These are phyloP conservation scores for Brotula barbata DNA, from an alignment of 2,797 vertebrate genomes.

Conservation along the genomic window DNA sequence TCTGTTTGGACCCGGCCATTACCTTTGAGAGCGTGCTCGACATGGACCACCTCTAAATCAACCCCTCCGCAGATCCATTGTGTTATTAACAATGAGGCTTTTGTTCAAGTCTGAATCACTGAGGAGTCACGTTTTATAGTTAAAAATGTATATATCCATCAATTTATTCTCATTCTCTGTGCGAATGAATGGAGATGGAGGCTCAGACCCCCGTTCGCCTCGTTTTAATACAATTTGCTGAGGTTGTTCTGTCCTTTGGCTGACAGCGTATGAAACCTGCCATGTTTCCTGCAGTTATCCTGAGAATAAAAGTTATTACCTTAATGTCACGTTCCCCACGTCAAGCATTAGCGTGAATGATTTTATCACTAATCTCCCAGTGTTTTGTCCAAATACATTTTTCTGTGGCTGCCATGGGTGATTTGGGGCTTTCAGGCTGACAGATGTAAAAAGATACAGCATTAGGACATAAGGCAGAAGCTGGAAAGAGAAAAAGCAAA, in stretches of 20 bases:
- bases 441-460: constrained; percentile 20
- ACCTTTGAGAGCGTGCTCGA: constrained; percentile 29
- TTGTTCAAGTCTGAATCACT: constrained; percentile 46
- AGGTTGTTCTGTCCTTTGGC: constrained; percentile 41
- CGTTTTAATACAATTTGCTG: constrained; percentile 35
- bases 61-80: constrained; percentile 29
- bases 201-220: constrained; percentile 9
- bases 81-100: constrained; percentile 27
- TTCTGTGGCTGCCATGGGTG: constrained; percentile 4
- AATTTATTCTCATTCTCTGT: too few relatives aligned
- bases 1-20: background rate
- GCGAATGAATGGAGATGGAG: constrained; percentile 4
- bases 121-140: constrained; percentile 43
- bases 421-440: constrained; percentile 19
- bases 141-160: constrained; percentile 33
- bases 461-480: constrained; percentile 21
- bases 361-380: constrained; percentile 46
- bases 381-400: constrained; percentile 29
- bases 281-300: constrained; percentile 26
- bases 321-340: constrained; percentile 13
- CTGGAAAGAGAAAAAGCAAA: constrained; percentile 13
- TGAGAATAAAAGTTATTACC: constrained; percentile 30
- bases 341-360: constrained; percentile 13
- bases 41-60: constrained; percentile 36
- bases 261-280: constrained; percentile 21